A percentile compares a stretch with the other conserved stretches of the same genome.
These are phyloP conservation scores for Zapus hudsonius DNA, from an alignment of 2,113 vertebrate species.

Conservation along the genomic window DNA sequence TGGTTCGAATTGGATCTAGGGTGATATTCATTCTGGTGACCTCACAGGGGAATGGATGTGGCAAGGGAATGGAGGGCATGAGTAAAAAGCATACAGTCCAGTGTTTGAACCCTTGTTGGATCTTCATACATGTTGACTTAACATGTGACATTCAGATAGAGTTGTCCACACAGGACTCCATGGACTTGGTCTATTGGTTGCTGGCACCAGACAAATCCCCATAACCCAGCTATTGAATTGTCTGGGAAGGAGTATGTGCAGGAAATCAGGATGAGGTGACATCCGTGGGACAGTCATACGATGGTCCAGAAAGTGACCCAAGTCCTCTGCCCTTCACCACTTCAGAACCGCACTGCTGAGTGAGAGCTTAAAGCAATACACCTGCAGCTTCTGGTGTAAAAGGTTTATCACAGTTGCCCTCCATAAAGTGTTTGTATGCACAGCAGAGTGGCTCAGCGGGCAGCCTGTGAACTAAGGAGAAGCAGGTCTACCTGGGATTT, in stretches of 20 bases:
- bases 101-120: background rate
- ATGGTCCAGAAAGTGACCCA: background rate
- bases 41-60: background rate
- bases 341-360: background rate
- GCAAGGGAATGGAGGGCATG: conserved; percentile 18
- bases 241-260: background rate
- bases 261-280: background rate
- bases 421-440: conserved; percentile 3
- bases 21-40: background rate
- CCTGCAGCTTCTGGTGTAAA: background rate
- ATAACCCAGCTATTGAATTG: background rate
- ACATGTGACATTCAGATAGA: background rate
- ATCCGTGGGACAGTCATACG: background rate
- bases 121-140: background rate
- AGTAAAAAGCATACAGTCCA: background rate
- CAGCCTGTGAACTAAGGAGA: conserved; percentile 59
- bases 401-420: background rate
- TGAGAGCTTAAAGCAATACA: background rate
- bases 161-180: background rate
- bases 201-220: background rate
- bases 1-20: conserved; percentile 5
- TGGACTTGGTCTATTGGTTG: background rate
- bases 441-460: conserved; percentile 69
- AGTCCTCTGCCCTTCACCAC: background rate
- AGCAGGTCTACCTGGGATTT: conserved; percentile 77